These are phyloP conservation scores for Tragopan temminckii DNA, from an alignment of 2,797 vertebrate species.

Conservation along the genomic window DNA sequence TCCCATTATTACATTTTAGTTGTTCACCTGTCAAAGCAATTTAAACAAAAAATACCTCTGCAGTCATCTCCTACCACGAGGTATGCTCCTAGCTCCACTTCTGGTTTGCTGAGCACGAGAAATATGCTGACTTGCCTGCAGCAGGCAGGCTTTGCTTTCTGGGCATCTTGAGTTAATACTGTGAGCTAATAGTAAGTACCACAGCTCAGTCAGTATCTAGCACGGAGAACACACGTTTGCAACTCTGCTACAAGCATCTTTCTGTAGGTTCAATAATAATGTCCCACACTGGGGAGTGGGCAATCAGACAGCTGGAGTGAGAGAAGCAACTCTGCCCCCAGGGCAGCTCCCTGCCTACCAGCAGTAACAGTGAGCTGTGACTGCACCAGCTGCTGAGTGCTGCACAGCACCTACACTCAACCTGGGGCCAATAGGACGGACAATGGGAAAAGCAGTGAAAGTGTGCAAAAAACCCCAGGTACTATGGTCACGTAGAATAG, in stretches of 20 bases:
- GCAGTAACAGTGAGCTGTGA: not conserved
- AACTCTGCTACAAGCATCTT: not conserved
- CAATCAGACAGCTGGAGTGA: not conserved
- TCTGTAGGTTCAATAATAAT: not conserved
- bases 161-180: not conserved
- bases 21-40: not conserved
- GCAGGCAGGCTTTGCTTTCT: slow-evolving; percentile 25
- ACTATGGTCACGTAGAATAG: not conserved
- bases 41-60: not conserved
- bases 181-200: not conserved
- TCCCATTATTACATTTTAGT: not conserved
- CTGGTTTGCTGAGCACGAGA: not conserved
- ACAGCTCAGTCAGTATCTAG: not conserved
- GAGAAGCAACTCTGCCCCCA: not conserved
- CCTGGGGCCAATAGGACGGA: not conserved
- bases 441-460: not conserved
- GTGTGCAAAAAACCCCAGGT: not conserved
- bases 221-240: not conserved
- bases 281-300: not conserved
- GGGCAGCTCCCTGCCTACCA: not conserved
- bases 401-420: not conserved
- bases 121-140: not conserved
- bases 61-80: not conserved
- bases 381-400: rapidly evolving
- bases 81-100: not conserved